These are phyloP conservation scores for Platysteira castanea DNA, from an alignment of 2,113 vertebrate species.

Conservation along the genomic window DNA sequence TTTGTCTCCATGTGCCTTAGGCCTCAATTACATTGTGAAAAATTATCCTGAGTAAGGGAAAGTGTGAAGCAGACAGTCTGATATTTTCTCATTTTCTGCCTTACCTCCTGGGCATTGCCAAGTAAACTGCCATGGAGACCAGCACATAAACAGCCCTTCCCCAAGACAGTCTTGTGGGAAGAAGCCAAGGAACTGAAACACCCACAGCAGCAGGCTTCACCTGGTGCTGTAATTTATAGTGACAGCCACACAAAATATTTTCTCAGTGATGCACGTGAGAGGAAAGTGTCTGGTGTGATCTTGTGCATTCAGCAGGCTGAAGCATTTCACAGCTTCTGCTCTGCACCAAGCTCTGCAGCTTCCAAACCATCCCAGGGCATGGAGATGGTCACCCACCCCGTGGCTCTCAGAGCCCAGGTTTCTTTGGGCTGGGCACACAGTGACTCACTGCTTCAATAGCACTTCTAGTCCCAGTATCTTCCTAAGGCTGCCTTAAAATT, in stretches of 20 bases:
- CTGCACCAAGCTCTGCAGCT: not conserved
- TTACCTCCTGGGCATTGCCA: not conserved
- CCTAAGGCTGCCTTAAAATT: not conserved
- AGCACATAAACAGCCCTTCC: not conserved
- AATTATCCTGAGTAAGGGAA: not conserved
- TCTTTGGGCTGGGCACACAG: not conserved
- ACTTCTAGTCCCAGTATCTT: not conserved
- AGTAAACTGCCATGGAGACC: rapidly evolving
- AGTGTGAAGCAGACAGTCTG: not conserved
- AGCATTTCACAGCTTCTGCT: not conserved
- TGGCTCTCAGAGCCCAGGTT: not conserved
- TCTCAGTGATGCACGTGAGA: not conserved
- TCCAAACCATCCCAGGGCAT: not conserved
- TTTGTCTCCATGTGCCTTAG: not conserved
- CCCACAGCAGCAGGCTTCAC: not conserved
- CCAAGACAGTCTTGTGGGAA: not conserved
- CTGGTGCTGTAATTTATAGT: not conserved
- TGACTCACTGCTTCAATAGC: rapidly evolving
- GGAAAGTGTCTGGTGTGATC: not conserved
- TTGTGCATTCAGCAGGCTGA: not conserved
- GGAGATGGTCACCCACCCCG: not conserved
- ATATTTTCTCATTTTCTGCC: not conserved
- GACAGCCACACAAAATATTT: not conserved
- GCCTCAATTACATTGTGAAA: not conserved
- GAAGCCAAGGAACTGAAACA: not conserved